Evolutionary conservation across 2,888 invertebrate species (phyloP).

Genomic region (Parnassius smintheus): DNA sequence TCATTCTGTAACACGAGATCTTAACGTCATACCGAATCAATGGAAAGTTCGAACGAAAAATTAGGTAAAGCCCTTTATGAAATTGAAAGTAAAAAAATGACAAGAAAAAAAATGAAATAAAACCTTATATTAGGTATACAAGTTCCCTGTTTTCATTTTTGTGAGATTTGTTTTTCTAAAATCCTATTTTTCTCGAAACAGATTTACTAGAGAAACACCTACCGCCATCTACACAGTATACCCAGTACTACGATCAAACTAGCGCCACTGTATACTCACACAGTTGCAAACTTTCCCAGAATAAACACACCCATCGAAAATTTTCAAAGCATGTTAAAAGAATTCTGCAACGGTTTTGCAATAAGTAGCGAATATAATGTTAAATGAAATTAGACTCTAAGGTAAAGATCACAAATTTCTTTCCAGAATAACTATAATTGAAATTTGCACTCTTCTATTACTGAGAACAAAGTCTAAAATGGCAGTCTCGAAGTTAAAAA

Average conservation of each 20-base stretch:
- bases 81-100: too few species aligned
- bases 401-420: accelerated
- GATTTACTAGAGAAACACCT: slow-evolving; percentile 28
- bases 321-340: slow-evolving; percentile 64
- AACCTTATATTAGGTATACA: too few species aligned
- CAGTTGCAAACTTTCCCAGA: slow-evolving; percentile 53
- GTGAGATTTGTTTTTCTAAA: too few species aligned
- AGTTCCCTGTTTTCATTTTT: too few species aligned
- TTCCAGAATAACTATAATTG: slow-evolving; percentile 24
- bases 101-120: too few species aligned
- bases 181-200: too few species aligned
- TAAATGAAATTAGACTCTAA: slow-evolving; percentile 36
- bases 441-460: slow-evolving; percentile 5
- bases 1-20: too few species aligned
- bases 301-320: slow-evolving; percentile 51
- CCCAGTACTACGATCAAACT: slow-evolving; percentile 53
- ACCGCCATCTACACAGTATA: slow-evolving; percentile 60
- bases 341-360: slow-evolving; percentile 37
- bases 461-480: slow-evolving; percentile 27
- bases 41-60: too few species aligned
- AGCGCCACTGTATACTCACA: slow-evolving; percentile 55
- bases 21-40: too few species aligned
- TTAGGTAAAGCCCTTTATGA: too few species aligned
- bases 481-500: slow-evolving; percentile 33
- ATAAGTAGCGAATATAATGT: slow-evolving; percentile 20